phyloP scores from a whole-genome alignment of 2,797 vertebrate species.

The Chelon labrosus region DNA sequence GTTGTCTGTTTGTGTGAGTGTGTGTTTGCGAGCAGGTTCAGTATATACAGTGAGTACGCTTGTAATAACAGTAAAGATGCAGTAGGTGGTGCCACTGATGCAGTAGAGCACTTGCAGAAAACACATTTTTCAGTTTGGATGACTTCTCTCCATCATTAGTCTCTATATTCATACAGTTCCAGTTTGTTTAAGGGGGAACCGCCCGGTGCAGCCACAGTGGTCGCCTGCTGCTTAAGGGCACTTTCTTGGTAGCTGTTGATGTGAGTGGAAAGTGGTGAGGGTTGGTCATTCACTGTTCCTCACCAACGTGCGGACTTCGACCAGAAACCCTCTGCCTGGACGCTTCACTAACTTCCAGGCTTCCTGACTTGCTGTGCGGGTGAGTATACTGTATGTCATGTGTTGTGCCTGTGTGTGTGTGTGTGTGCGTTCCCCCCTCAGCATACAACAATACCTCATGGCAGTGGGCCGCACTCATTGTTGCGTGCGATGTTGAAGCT shows the following conservation, averaged over 20 bases:
- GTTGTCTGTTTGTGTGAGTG: conserved; percentile 46
- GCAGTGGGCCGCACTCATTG: conserved; percentile 72
- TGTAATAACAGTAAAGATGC: conserved; percentile 43
- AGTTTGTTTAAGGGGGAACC: not conserved
- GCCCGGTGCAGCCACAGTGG: too few relatives aligned
- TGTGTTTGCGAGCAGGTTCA: conserved; percentile 28
- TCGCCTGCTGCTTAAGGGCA: conserved; percentile 10
- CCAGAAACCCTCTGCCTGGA: conserved; percentile 7
- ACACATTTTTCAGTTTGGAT: not conserved
- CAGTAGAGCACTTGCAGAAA: not conserved
- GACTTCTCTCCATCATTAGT: not conserved
- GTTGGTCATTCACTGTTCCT: conserved; percentile 19
- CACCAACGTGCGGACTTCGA: conserved; percentile 3
- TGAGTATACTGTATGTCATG: conserved; percentile 24
- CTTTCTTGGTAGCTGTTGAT: conserved; percentile 13
- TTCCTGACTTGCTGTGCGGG: conserved; percentile 40
- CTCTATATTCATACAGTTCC: not conserved
- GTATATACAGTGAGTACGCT: conserved; percentile 2
- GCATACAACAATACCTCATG: conserved; percentile 77
- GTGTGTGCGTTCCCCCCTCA: conserved; percentile 41
- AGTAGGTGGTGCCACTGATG: conserved; percentile 50
- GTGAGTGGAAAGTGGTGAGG: conserved; percentile 18
- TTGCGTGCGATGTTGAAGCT: conserved; percentile 57
- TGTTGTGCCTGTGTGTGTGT: conserved; percentile 25
- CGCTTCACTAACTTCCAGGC: conserved; percentile 13